Evolutionary conservation across 2,113 vertebrate genomes (phyloP), one percentile per base, ranked within the genome.

Genomic region (Perca fluviatilis): DNA sequence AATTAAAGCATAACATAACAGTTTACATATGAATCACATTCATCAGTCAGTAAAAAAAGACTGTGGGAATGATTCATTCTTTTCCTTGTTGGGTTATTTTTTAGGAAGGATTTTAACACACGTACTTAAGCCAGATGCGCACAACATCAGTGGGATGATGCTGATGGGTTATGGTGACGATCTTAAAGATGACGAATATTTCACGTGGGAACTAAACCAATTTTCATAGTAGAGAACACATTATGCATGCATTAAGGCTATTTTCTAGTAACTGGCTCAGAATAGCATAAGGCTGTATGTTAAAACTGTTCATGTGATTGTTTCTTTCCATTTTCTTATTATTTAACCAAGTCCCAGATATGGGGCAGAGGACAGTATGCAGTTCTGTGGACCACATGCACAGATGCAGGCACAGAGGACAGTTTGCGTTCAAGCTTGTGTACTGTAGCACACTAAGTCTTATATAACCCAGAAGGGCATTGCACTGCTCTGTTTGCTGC

Each of bases 391-490:
- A 63, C 68, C 60, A 63, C 30, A 60, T 62, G 74, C 53, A 67
- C 64, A 56, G 21, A 85, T 40, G 23, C 46, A 46, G 19, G 21
- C 72, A 49, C 36, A 56, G 33, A 82, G 80, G 71, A 82, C 60
- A 61, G 67, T 80, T 74, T 78, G 70, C 36, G 2, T 84, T 86
- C 86, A 63, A 82, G 76, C 64, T 49, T 73, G 73, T 64, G 51
- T 60, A 75, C 58, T 79, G 64, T 83, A 69, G 72, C 86, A 77
- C 77, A 76, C 27, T 72, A 43, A 57, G 57, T 40, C 83, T 95
- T 95, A 95, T 75, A 51, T 93, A 95, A 95, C 51, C 64, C 25
- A 70, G 61, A 81, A 72, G 2, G 33, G 70, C 66, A 69, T 77
- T 54, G 73, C 65, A 33, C 68, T 50, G 83, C 81, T 91, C 77